phyloP scores from a whole-genome alignment of 2,888 invertebrate genomes.

The Eurois occulta region DNA sequence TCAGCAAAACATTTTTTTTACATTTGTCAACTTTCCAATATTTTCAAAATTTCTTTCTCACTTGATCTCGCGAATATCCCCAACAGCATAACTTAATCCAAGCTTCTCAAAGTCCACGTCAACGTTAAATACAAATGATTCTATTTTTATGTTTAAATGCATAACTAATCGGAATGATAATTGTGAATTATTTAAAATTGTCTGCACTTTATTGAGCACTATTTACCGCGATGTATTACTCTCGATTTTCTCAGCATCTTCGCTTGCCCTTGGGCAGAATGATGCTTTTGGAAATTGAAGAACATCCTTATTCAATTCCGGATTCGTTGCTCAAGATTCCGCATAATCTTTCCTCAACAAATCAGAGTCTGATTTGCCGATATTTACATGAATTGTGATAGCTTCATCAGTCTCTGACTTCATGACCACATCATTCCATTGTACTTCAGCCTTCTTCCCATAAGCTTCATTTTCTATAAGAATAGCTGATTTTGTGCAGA shows the following conservation, averaged over 20 bases:
- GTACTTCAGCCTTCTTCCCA: slow-evolving; percentile 87
- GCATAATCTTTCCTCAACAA: slow-evolving; percentile 76
- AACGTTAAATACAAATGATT: slow-evolving; percentile 55
- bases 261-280: slow-evolving; percentile 6
- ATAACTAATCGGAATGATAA: slow-evolving; percentile 75
- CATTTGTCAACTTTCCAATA: background rate
- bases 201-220: slow-evolving; percentile 50
- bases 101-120: slow-evolving; percentile 39
- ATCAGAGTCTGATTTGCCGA: slow-evolving; percentile 82
- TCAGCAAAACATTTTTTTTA: background rate
- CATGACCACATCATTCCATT: slow-evolving; percentile 87
- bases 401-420: slow-evolving; percentile 87
- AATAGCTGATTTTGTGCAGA: slow-evolving; percentile 86
- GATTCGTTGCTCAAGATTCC: slow-evolving; percentile 71
- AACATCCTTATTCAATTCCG: slow-evolving; percentile 38
- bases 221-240: slow-evolving; percentile 48
- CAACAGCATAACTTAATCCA: slow-evolving; percentile 59
- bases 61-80: slow-evolving; percentile 56
- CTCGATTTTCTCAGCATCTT: slow-evolving; percentile 56
- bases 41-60: background rate
- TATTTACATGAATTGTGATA: slow-evolving; percentile 88
- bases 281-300: slow-evolving; percentile 59
- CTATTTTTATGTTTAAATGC: slow-evolving; percentile 71
- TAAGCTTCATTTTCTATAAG: slow-evolving; percentile 87
- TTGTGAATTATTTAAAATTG: slow-evolving; percentile 52